phyloP scores from a whole-genome alignment of 53 echinoderm and acorn worm species.

The Apostichopus leukothele region DNA sequence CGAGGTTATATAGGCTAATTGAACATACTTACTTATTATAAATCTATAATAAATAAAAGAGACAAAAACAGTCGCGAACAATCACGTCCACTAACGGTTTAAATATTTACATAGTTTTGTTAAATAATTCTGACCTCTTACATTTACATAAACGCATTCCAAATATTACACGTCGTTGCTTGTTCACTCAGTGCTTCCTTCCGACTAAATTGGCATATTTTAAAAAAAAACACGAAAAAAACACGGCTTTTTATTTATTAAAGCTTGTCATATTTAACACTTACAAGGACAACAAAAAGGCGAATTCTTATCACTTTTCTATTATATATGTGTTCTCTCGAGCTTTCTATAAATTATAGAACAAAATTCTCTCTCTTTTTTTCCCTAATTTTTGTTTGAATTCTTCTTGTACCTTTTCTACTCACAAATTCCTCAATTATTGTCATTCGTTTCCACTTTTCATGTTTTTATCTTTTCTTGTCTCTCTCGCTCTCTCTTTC shows the following conservation, averaged over 20 bases:
- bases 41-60: no score
- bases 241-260: neutral
- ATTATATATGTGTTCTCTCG: neutral
- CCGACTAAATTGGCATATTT: no score
- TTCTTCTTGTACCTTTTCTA: neutral
- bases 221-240: neutral
- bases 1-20: no score
- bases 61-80: no score
- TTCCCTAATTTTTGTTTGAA: neutral
- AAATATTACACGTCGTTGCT: no score
- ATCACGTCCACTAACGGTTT: no score
- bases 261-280: neutral
- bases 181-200: no score
- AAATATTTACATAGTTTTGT: no score
- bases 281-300: neutral
- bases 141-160: no score
- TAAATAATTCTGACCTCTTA: no score
- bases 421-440: neutral
- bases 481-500: neutral
- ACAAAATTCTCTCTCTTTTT: neutral
- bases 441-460: constrained; percentile 1
- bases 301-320: neutral
- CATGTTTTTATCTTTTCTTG: neutral
- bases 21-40: no score
- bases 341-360: neutral